Percentiles rank a stretch among this genome's conserved stretches.
Evolutionary conservation across 2,113 vertebrate genomes (phyloP).

Genomic region (Hemibagrus wyckioides): DNA sequence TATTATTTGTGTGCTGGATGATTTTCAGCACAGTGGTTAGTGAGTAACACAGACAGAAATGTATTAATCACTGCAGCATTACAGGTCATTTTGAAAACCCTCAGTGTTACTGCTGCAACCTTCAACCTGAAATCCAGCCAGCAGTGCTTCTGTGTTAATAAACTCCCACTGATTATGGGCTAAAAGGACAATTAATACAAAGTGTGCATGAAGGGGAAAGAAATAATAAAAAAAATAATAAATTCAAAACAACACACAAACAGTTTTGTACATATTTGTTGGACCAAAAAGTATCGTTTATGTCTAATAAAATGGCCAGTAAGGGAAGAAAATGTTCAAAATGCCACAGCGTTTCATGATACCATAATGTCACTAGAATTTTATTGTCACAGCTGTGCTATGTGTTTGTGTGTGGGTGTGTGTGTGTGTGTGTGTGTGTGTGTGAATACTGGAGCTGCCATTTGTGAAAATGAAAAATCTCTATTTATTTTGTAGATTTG

Average conservation of each 20-base stretch:
- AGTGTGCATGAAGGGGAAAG: not conserved
- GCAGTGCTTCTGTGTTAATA: not conserved
- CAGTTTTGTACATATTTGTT: not conserved
- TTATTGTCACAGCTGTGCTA: not conserved
- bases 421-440: not conserved
- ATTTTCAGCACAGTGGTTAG: not conserved
- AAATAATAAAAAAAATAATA: too few species aligned
- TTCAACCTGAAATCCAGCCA: not conserved
- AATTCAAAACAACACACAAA: not conserved
- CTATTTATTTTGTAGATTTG: constrained; percentile 22
- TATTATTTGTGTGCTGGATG: not conserved
- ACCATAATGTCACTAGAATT: not conserved
- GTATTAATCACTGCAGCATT: not conserved
- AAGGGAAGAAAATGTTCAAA: not conserved
- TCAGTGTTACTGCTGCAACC: not conserved
- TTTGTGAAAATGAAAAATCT: not conserved
- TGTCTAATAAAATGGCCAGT: not conserved
- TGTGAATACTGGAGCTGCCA: not conserved
- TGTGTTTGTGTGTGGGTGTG: not conserved
- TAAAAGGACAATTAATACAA: not conserved
- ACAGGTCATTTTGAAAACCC: not conserved
- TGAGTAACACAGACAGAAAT: not conserved
- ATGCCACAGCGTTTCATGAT: not conserved
- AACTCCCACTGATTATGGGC: not conserved
- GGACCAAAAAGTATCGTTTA: not conserved